These are phyloP conservation scores for Gryllus longicercus DNA, from an alignment of 2,888 invertebrate genomes.

Conservation along the genomic window DNA sequence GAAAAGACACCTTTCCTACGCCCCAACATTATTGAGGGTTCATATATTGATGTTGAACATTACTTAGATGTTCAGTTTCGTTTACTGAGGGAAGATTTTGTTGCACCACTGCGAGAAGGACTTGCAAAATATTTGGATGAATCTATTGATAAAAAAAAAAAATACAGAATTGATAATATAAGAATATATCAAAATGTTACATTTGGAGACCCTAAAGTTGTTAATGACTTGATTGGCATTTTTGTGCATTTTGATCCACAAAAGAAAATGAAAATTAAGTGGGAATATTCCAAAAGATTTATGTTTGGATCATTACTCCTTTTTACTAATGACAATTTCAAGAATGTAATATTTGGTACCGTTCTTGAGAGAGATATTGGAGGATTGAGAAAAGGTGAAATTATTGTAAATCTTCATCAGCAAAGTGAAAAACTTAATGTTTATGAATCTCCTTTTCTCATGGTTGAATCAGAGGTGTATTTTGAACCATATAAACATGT, in stretches of 20 bases:
- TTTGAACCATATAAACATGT: conserved; percentile 80
- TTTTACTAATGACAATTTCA: conserved; percentile 67
- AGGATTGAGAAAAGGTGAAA: conserved; percentile 55
- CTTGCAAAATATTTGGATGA: conserved; percentile 56
- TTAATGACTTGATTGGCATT: conserved; percentile 50
- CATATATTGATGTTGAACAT: conserved; percentile 61
- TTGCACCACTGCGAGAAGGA: conserved; percentile 67
- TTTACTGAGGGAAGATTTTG: conserved; percentile 74
- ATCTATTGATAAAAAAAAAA: conserved; percentile 44
- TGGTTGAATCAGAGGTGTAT: conserved; percentile 75
- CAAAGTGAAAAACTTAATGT: conserved; percentile 45
- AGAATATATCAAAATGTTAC: conserved; percentile 52
- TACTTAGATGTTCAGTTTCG: conserved; percentile 76
- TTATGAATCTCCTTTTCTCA: conserved; percentile 51
- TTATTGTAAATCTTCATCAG: conserved; percentile 47
- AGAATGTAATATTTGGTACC: conserved; percentile 64
- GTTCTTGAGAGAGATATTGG: conserved; percentile 58
- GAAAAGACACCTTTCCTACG: conserved; percentile 50
- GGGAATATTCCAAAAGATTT: conserved; percentile 57
- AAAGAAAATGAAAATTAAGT: conserved; percentile 44
- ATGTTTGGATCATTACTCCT: conserved; percentile 70
- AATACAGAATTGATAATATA: conserved; percentile 48
- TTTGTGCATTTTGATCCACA: conserved; percentile 44
- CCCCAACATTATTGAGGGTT: conserved; percentile 59
- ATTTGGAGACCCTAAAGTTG: conserved; percentile 48